Evolutionary conservation across 2,888 invertebrate genomes (phyloP), one percentile per base, ranked within the genome.

Genomic region (Villa cingulata): DNA sequence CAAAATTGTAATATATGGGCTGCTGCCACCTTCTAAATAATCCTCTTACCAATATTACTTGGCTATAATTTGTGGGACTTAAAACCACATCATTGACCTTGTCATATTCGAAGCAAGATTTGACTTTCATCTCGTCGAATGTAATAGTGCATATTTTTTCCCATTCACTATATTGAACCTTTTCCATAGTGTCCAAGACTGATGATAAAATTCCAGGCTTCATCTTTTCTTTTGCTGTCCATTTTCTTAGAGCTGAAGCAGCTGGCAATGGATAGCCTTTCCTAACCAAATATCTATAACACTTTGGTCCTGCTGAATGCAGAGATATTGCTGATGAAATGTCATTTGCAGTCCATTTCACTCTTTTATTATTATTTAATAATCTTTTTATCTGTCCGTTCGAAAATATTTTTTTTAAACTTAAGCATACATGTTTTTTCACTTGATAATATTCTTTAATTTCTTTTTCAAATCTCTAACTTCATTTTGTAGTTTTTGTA

Each of bases 71-170:
- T 4, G 36, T 15, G 2, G 50, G 45, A 10, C 44, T 20, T 10
- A 37, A 7, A 6, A 45, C 37, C 1, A 1, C 10, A 17, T 51
- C 52, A 15, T 32, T 34, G 1, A 37, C 12, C 5, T 44, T 41
- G 7, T 51, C 50, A 16, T 46, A 45, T 18, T 52, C 49, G 18
- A 40, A 47, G 2, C 36, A 19, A 2, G 43, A 37, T 36, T 47
- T 50, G 1, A 54, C 34, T 37, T 45, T 51, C 37, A 53, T 53
- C 48, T 54, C 45, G 27, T 50, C 48, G 16, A 54, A 54, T n/a
- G 45, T 41, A 4, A 55, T 14, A 3, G 52, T 46, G 20, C 53
- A 55, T 5, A 54, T 3, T 32, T 47, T 50, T 1, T 53, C 49
- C 27, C 7, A 18, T 23, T 47, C 39, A 5, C 34, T 19, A 12